Evolutionary conservation across 1,140 invertebrate genomes (phyloP).

Genomic region (Andrena cerasifolii): DNA sequence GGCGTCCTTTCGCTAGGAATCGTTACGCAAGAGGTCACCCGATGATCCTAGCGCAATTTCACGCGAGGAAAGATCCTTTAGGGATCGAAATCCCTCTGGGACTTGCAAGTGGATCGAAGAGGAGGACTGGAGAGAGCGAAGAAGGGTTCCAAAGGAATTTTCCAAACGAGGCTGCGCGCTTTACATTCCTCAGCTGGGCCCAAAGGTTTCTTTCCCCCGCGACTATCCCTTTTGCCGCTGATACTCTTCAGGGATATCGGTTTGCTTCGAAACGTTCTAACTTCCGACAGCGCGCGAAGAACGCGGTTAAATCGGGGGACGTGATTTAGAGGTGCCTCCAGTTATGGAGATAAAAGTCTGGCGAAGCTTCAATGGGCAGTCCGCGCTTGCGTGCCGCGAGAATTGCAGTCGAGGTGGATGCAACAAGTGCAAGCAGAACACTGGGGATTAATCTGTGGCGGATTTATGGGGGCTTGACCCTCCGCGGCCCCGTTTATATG

Average conservation of each 20-base stretch:
- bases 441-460: not conserved
- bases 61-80: not conserved
- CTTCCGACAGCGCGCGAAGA: too few relatives aligned
- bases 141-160: too few relatives aligned
- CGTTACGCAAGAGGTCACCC: not conserved
- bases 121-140: too few relatives aligned
- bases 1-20: not conserved
- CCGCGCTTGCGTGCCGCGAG: slow-evolving; percentile 15
- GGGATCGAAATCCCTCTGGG: not conserved
- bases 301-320: too few relatives aligned
- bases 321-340: not conserved
- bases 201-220: not conserved
- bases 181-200: not conserved
- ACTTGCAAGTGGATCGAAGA: not conserved
- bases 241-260: not conserved
- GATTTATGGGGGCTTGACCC: not conserved
- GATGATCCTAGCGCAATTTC: not conserved
- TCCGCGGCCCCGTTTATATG: not conserved
- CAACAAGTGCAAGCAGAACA: slow-evolving; percentile 42
- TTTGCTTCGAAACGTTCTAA: not conserved
- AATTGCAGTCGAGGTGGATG: slow-evolving; percentile 18
- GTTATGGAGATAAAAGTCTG: not conserved
- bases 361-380: not conserved
- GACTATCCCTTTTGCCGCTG: not conserved
- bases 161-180: not conserved